Evolutionary conservation across 1,140 invertebrate species (phyloP), one percentile per base, ranked within the genome.

Genomic region (Polypedilum pembai): DNA sequence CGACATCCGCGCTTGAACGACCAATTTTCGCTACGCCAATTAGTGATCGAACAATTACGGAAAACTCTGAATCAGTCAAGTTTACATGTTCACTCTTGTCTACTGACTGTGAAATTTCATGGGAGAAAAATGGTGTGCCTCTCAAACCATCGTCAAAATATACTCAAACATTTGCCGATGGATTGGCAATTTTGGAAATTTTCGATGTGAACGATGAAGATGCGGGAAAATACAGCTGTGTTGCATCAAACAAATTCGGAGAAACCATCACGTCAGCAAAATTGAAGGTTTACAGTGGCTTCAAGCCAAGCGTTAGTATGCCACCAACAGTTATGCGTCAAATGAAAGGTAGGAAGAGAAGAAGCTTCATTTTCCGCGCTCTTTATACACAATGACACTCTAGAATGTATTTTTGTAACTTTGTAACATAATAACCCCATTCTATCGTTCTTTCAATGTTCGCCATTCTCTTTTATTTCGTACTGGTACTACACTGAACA

Each of bases 11-110:
- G 63, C 0, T 33, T 73, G 10, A 76, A 56, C 15, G 77, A 81
- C 94, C 94, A 5, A 85, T 89, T 5, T 96, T 96, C 81, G 92
- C 91, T 56, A 92, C 89, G n/a, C 86, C 87, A 75, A 81, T 97
- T 41, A 89, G 88, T 1, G 90, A 94, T 79, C 87, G 91, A 76
- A 90, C 90, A 3, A 88, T 90, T 1, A 88, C 88, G 0, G 88
- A 89, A 78, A 89, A 89, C 8, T 89, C 89, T 4, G n/a, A n/a
- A 24, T 84, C 87, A 76, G 87, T 94, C 1, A 90, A 90, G 78
- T 82, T 98, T n/a, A 89, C 90, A 3, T 97, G 95, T 79, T 90
- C 90, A 75, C 88, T 96, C 0, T 86, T 95, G 73, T 92, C 92
- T n/a, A 86, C 92, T 0, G 91, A 93, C 77, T 91, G 93, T 0